Conservation (phyloP, 2,888 invertebrate species). For the Ochlodes sylvanus region DNA sequence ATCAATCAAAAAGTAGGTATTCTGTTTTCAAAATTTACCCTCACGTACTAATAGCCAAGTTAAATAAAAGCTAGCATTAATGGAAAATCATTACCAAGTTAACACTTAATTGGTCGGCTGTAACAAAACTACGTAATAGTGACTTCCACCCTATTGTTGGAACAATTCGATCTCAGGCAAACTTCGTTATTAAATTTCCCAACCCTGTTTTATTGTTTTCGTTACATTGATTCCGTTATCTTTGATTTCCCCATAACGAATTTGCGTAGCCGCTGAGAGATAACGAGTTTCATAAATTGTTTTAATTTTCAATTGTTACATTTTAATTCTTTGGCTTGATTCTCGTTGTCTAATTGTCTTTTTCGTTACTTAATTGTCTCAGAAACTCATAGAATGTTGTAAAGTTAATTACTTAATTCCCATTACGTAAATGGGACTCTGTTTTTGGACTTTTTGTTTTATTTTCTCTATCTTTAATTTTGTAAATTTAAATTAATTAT, state of each 20-base stretch:
- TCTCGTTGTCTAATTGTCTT: conserved; percentile 5
- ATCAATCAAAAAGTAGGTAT: no score
- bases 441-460: not conserved
- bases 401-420: conserved; percentile 9
- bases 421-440: not conserved
- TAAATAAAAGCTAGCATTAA: no score
- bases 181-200: conserved; percentile 50
- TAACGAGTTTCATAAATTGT: conserved; percentile 31
- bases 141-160: conserved; percentile 40
- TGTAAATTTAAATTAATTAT: not conserved
- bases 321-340: conserved; percentile 5
- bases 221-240: conserved; percentile 37
- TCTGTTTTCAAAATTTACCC: no score
- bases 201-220: conserved; percentile 39
- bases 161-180: conserved; percentile 47
- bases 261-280: conserved; percentile 20
- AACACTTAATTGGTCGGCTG: conserved; percentile 2
- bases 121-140: conserved; percentile 8
- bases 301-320: conserved; percentile 24
- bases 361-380: conserved; percentile 7
- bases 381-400: conserved; percentile 14
- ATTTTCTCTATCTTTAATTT: not conserved
- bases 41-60: no score
- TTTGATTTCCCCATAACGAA: conserved; percentile 30
- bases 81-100: conserved; percentile 2